These are phyloP conservation scores for Leuctra nigra DNA, from an alignment of 2,888 invertebrate genomes.

Conservation along the genomic window DNA sequence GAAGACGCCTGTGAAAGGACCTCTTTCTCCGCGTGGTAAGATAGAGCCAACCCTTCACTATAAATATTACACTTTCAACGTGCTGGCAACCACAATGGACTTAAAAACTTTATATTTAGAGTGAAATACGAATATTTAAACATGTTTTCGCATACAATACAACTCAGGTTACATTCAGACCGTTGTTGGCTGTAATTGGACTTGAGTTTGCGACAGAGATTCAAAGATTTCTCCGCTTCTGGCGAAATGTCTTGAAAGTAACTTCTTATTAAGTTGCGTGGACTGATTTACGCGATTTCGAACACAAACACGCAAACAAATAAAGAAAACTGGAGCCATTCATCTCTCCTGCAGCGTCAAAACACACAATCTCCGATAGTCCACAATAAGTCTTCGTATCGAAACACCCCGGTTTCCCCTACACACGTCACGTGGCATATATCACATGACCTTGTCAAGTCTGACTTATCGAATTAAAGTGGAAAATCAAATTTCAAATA, in stretches of 20 bases:
- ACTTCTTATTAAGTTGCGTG: neutral
- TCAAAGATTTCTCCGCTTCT: too few relatives aligned
- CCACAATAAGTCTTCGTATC: constrained; percentile 6
- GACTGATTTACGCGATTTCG: constrained; percentile 21
- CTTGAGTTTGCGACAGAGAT: too few relatives aligned
- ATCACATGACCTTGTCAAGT: constrained; percentile 11
- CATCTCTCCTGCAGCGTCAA: constrained; percentile 26
- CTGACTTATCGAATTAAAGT: constrained; percentile 18
- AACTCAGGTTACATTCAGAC: neutral
- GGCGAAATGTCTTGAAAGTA: too few relatives aligned
- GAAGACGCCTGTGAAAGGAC: neutral
- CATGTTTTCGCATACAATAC: constrained; percentile 1
- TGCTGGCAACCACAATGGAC: neutral
- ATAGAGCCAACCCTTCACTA: neutral
- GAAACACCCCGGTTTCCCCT: neutral
- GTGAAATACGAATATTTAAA: constrained; percentile 4
- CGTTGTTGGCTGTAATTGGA: too few relatives aligned
- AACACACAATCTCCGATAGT: constrained; percentile 22
- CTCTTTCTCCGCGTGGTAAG: neutral
- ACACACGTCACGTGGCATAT: constrained; percentile 5
- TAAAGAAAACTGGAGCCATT: constrained; percentile 25
- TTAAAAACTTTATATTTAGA: constrained; percentile 4
- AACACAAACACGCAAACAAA: constrained; percentile 20
- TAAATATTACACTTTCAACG: constrained; percentile 3
- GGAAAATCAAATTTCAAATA: constrained; percentile 17